Evolutionary conservation across 2,888 invertebrate genomes (phyloP), one percentile per base, ranked within the genome.

Genomic region (Drosophila quinaria): DNA sequence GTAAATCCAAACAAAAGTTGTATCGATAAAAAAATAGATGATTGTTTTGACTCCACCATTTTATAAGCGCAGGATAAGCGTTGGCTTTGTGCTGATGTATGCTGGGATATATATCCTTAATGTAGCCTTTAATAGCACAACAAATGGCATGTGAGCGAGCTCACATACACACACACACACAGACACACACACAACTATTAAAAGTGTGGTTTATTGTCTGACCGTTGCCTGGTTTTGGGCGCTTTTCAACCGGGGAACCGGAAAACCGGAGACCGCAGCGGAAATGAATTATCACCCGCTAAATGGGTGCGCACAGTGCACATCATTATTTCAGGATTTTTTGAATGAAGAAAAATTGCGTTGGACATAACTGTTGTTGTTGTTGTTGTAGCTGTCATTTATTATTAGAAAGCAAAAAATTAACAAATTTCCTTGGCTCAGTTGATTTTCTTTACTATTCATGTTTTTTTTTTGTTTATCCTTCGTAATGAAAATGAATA

Each of bases 231-330:
- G 47, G 41, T 54, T 68, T 64, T 55, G 39, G 39, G 51, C 59
- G 59, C 58, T 51, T 64, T 55, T 49, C 2, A 41, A 35, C 29
- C 54, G 67, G 25, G 51, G 46, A 64, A 19, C 22, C 42, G 19
- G 5, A 19, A 1, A 42, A 19, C 19, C 58, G 74, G 33, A 59
- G 49, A 64, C 61, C 55, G 47, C 52, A 55, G 25, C 78, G 81
- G 81, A 89, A 84, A 89, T 83, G 74, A 83, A 74, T 78, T 81
- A 81, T 83, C 78, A 66, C 81, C 70, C 69, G 70, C 74, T 84
- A 77, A 89, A 87, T 89, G 71, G 78, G 67, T 64, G 62, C 70
- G 81, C 63, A n/a, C n/a, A n/a, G n/a, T n/a, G 63, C 62, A 59
- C 70, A 79, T 73, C 68, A 76, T 89, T 83, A 83, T 79, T 66